phyloP scores from a whole-genome alignment of 2,113 vertebrate species.

The Osmerus eperlanus region DNA sequence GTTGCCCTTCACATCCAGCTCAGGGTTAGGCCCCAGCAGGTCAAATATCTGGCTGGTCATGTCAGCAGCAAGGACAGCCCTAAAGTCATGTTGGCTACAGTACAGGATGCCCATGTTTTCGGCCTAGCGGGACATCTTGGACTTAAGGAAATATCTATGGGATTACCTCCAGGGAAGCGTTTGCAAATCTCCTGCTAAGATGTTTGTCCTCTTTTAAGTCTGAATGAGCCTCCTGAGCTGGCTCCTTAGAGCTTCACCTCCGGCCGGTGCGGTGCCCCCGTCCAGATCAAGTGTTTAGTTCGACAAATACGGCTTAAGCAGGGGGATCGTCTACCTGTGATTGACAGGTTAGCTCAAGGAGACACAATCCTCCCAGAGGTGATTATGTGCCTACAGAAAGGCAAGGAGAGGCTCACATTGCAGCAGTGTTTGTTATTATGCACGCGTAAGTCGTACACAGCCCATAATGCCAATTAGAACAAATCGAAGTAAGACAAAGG shows the following conservation, averaged over 20 bases:
- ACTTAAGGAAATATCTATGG: slow-evolving; percentile 51
- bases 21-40: no score
- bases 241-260: slow-evolving; percentile 66
- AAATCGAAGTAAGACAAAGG: slow-evolving; percentile 75
- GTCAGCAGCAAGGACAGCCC: no score
- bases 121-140: background rate
- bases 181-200: slow-evolving; percentile 71
- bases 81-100: no score
- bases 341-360: slow-evolving; percentile 73
- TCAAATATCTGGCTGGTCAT: no score
- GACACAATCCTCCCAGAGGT: slow-evolving; percentile 76
- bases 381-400: slow-evolving; percentile 85
- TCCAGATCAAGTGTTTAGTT: slow-evolving; percentile 81
- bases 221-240: slow-evolving; percentile 71
- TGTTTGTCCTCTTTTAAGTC: slow-evolving; percentile 75
- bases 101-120: no score
- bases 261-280: slow-evolving; percentile 62
- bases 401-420: slow-evolving; percentile 76
- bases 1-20: no score
- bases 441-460: slow-evolving; percentile 72
- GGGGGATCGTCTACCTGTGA: slow-evolving; percentile 62
- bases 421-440: slow-evolving; percentile 79
- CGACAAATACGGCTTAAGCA: slow-evolving; percentile 77
- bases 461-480: slow-evolving; percentile 62
- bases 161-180: slow-evolving; percentile 67